A percentile compares a stretch with the other conserved stretches of the same genome.
Conservation (phyloP, 1,140 invertebrate genomes). For the Drosophila rhopaloa region DNA sequence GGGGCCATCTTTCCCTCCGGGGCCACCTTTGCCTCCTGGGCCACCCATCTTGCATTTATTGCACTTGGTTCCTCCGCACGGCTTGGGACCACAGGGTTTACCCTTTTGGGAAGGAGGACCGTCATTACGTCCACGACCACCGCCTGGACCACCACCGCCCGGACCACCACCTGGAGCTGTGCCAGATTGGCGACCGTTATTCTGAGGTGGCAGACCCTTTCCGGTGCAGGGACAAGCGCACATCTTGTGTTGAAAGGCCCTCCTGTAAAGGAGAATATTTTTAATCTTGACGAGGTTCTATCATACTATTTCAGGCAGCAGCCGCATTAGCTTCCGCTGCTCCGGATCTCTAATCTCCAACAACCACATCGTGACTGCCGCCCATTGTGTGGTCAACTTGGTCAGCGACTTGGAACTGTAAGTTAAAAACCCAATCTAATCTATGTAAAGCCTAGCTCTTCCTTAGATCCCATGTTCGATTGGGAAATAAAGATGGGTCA, state of each 20-base stretch:
- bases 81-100: slow-evolving; percentile 21
- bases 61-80: slow-evolving; percentile 14
- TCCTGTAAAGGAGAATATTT: neutral
- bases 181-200: neutral
- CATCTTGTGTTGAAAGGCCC: slow-evolving; percentile 4
- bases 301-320: slow-evolving; percentile 85
- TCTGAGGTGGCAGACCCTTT: neutral
- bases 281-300: neutral
- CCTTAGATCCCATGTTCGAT: slow-evolving; percentile 85
- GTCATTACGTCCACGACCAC: neutral
- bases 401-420: slow-evolving; percentile 85
- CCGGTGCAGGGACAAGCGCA: slow-evolving; percentile 28
- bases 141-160: neutral
- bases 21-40: neutral
- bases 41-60: slow-evolving; percentile 11
- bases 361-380: slow-evolving; percentile 88
- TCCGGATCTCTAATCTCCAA: slow-evolving; percentile 88
- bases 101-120: slow-evolving; percentile 2
- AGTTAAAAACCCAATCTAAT: slow-evolving; percentile 52
- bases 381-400: slow-evolving; percentile 87
- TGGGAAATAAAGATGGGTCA: slow-evolving; percentile 87
- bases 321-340: slow-evolving; percentile 86
- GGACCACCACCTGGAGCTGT: neutral
- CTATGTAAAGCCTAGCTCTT: slow-evolving; percentile 5
- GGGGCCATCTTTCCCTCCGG: neutral